Percentiles rank a stretch among this genome's conserved stretches.
These are phyloP conservation scores for Rattus rattus DNA, from an alignment of 2,113 vertebrate genomes.

Conservation along the genomic window DNA sequence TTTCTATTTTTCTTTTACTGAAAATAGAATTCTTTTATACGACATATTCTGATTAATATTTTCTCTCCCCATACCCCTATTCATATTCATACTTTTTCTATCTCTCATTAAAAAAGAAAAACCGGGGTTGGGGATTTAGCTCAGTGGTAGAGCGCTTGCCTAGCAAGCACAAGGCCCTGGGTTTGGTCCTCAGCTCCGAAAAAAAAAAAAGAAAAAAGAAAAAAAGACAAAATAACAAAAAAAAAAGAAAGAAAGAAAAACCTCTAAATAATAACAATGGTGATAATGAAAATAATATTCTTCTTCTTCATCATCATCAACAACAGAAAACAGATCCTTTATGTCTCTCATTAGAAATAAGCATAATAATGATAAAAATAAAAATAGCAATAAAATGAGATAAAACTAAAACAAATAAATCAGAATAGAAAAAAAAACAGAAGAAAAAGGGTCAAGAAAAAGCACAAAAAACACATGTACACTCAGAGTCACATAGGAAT, in stretches of 20 bases:
- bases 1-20: not conserved
- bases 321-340: not conserved
- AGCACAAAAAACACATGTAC: not conserved
- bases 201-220: too few relatives aligned
- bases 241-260: not conserved
- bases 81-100: not conserved
- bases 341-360: not conserved
- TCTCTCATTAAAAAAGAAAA: not conserved
- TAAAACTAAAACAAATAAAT: not conserved
- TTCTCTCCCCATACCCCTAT: not conserved
- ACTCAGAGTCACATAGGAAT: not conserved
- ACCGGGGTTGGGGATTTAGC: too few relatives aligned
- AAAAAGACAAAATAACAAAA: too few relatives aligned
- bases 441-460: not conserved
- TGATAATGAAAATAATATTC: not conserved
- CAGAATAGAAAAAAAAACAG: not conserved
- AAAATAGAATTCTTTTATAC: not conserved
- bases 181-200: too few relatives aligned
- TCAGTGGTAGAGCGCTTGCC: too few relatives aligned
- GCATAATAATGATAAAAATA: not conserved
- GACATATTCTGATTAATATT: not conserved
- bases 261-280: not conserved
- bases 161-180: too few relatives aligned
- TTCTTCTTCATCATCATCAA: not conserved
- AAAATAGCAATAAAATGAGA: not conserved